Conservation (phyloP, 2,113 vertebrate species). For the Catharus minimus region DNA sequence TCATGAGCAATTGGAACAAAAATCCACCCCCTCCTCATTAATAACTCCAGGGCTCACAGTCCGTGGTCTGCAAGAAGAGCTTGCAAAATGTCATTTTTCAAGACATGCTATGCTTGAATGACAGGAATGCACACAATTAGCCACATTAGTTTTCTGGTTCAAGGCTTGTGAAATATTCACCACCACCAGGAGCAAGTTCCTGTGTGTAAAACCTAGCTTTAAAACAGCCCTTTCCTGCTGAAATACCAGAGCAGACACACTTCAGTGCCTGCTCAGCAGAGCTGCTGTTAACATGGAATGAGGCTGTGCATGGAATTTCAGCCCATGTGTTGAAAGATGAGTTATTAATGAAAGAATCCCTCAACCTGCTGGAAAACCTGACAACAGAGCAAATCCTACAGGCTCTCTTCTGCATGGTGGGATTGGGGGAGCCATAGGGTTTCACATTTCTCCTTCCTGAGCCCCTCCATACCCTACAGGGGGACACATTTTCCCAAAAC, state of each 20-base stretch:
- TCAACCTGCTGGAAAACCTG: not conserved
- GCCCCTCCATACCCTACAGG: not conserved
- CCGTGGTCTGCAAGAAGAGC: not conserved
- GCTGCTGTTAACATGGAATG: not conserved
- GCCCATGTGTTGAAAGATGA: not conserved
- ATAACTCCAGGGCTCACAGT: not conserved
- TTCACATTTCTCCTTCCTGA: not conserved
- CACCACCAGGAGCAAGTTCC: not conserved
- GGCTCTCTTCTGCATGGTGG: not conserved
- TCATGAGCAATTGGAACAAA: not conserved
- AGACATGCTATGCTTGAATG: not conserved
- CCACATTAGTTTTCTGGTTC: not conserved
- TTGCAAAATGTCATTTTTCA: constrained; percentile 8
- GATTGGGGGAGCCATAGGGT: not conserved
- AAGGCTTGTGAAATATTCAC: constrained; percentile 22
- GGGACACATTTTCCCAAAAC: not conserved
- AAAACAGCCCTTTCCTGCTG: not conserved
- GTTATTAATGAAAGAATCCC: not conserved
- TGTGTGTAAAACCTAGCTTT: not conserved
- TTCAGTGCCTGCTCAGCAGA: not conserved
- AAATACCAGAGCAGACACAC: not conserved
- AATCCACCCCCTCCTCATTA: not conserved
- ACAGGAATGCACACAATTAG: not conserved
- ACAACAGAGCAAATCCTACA: not conserved
- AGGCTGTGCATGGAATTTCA: not conserved